Percentiles rank a stretch among this genome's conserved stretches.
These are phyloP conservation scores for Hoplodrina blanda DNA, from an alignment of 2,888 invertebrate species.

Conservation along the genomic window DNA sequence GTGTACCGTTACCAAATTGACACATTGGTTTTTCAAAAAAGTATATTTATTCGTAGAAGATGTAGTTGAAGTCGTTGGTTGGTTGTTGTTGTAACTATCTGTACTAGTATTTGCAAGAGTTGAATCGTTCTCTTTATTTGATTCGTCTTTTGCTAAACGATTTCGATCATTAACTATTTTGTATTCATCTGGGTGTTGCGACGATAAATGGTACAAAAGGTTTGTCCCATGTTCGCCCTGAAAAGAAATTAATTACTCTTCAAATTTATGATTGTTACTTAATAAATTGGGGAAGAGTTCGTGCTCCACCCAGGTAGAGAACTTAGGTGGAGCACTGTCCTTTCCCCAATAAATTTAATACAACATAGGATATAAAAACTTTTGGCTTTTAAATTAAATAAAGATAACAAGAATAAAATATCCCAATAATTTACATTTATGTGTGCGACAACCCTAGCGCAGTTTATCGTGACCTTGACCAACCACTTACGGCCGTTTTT, in stretches of 20 bases:
- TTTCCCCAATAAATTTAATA: too few species aligned
- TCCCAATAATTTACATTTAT: neutral
- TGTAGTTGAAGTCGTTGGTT: neutral
- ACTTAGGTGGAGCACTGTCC: too few species aligned
- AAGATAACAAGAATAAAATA: neutral
- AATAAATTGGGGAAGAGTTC: neutral
- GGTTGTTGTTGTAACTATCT: neutral
- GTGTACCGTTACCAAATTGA: too few species aligned
- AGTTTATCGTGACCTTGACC: neutral
- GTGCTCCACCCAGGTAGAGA: too few species aligned
- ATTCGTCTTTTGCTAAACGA: neutral
- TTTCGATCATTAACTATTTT: conserved; percentile 6
- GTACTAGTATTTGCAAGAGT: conserved; percentile 9
- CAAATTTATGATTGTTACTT: conserved; percentile 2
- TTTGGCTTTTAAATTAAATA: too few species aligned
- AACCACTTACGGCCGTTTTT: too few species aligned
- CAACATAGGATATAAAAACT: too few species aligned
- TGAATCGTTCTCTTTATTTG: conserved; percentile 5
- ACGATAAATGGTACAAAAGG: conserved; percentile 9
- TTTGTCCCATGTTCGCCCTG: conserved; percentile 11
- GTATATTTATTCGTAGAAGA: too few species aligned
- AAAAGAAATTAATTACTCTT: conserved; percentile 3
- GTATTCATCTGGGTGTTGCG: conserved; percentile 4
- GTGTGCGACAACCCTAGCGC: conserved; percentile 4
- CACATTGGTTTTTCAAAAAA: too few species aligned